Percentiles rank a stretch among this genome's conserved stretches.
Conservation (phyloP, 2,797 vertebrate genomes). For the Falco naumanni region DNA sequence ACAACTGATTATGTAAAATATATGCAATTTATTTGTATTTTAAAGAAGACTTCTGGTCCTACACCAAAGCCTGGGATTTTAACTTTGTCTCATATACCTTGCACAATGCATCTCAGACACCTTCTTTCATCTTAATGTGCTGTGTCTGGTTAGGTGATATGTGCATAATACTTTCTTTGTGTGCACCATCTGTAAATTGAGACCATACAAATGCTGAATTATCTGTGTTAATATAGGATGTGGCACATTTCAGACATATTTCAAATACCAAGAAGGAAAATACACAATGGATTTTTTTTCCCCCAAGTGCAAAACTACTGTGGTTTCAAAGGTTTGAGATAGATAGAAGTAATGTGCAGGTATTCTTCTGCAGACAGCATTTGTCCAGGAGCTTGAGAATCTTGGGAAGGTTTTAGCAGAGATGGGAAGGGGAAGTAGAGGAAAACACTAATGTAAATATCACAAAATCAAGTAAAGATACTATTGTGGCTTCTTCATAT, state of each 20-base stretch:
- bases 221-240: background rate
- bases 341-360: background rate
- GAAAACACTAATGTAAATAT: background rate
- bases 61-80: background rate
- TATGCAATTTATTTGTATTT: background rate
- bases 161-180: background rate
- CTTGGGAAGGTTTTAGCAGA: background rate
- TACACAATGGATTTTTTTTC: background rate
- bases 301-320: background rate
- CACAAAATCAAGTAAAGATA: background rate
- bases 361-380: background rate
- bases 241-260: background rate
- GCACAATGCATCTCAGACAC: background rate
- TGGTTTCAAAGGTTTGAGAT: background rate
- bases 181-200: background rate
- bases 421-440: background rate
- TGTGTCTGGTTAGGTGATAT: background rate
- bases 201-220: background rate
- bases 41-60: background rate
- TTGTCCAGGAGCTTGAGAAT: background rate
- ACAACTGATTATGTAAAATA: background rate
- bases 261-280: background rate
- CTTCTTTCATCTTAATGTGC: background rate
- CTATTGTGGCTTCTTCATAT: background rate
- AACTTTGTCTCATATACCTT: background rate